Evolutionary conservation across 92 coral and sea anemone genomes (phyloP).

Genomic region (Paramuricea clavata): DNA sequence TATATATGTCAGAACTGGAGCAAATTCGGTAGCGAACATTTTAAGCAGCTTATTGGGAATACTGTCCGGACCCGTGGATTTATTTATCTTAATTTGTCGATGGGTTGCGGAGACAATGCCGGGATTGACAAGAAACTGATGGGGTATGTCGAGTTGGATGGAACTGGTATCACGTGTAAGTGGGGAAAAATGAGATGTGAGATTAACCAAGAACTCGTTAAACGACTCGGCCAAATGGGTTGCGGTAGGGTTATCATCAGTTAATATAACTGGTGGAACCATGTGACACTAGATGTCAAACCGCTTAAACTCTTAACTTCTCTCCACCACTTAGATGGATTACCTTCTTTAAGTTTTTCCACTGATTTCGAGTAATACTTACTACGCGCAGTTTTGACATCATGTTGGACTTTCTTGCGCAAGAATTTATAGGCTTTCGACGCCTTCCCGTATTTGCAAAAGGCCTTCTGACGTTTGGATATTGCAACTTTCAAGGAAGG

Average conservation of each 20-base stretch:
- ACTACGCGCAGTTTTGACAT: background rate
- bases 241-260: background rate
- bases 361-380: too few relatives aligned
- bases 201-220: background rate
- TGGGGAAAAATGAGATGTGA: constrained; percentile 14
- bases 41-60: background rate
- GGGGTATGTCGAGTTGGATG: constrained; percentile 14
- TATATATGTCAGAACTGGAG: background rate
- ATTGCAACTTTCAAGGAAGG: too few relatives aligned
- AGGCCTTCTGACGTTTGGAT: too few relatives aligned
- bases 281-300: too few relatives aligned
- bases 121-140: background rate
- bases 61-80: background rate
- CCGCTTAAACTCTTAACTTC: too few relatives aligned
- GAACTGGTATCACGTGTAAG: background rate
- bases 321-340: too few relatives aligned
- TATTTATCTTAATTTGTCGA: constrained; percentile 26
- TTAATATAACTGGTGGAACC: too few relatives aligned
- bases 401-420: background rate
- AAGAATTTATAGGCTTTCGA: background rate
- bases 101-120: constrained; percentile 25
- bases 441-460: constrained; percentile 23
- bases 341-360: too few relatives aligned
- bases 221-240: background rate
- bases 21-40: background rate